Evolutionary conservation across 2,888 invertebrate species (phyloP).

Genomic region (Anagyrus pseudococci): DNA sequence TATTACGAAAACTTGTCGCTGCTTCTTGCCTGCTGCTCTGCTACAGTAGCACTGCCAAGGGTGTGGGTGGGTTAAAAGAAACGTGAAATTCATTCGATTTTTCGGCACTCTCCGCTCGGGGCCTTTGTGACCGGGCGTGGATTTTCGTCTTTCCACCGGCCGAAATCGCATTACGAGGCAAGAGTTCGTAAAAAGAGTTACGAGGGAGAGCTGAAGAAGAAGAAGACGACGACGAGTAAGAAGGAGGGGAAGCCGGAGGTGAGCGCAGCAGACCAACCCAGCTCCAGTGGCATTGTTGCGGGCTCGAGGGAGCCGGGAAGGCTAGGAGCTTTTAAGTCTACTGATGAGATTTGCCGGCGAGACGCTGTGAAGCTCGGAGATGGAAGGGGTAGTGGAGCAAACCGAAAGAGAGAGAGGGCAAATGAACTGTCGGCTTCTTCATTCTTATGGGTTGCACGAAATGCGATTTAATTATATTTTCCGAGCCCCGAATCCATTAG

Average conservation of each 20-base stretch:
- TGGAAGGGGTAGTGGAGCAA: constrained; percentile 1
- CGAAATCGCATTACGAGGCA: constrained; percentile 35
- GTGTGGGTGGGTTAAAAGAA: not conserved
- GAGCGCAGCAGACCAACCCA: not conserved
- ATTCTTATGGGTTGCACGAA: constrained; percentile 13
- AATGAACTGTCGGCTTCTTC: not conserved
- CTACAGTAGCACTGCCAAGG: not conserved
- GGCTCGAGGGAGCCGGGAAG: not conserved
- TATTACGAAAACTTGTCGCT: constrained; percentile 33
- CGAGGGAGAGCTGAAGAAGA: not conserved
- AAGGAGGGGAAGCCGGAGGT: not conserved
- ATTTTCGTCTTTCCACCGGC: constrained; percentile 15
- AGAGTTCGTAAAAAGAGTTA: constrained; percentile 38
- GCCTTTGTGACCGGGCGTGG: not conserved
- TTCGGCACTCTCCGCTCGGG: not conserved
- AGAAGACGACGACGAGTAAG: not conserved
- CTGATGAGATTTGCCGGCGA: constrained; percentile 35
- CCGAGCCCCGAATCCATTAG: constrained; percentile 13
- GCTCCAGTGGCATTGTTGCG: not conserved
- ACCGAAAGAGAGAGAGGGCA: constrained; percentile 5
- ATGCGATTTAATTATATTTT: constrained; percentile 27
- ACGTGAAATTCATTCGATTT: constrained; percentile 34
- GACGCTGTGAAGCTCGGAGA: constrained; percentile 17
- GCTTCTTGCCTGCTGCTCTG: not conserved
- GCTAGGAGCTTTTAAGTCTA: constrained; percentile 27